Evolutionary conservation across 2,113 vertebrate genomes (phyloP).

Genomic region (Perca flavescens): DNA sequence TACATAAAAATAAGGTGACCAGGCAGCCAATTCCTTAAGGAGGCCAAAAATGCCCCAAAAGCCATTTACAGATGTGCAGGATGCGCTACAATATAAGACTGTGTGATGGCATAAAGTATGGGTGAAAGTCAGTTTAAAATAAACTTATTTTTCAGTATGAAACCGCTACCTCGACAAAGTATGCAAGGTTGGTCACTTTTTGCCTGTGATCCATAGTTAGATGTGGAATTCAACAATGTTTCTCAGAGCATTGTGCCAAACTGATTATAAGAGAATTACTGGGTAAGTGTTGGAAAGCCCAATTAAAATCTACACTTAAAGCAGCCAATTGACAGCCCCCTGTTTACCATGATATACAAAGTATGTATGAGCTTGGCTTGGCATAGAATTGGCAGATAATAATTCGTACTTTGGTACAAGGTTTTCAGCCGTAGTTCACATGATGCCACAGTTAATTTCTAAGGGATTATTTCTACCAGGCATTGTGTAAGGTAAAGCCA

Average conservation of each 20-base stretch:
- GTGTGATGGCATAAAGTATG: too few species aligned
- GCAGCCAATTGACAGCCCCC: neutral
- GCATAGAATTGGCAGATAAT: neutral
- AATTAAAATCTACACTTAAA: neutral
- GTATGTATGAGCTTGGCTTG: constrained; percentile 13
- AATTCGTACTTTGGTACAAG: neutral
- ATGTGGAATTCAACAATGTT: neutral
- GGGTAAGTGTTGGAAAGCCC: neutral
- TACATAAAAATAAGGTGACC: neutral
- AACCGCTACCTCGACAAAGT: neutral
- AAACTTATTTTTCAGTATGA: neutral
- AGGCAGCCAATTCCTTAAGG: neutral
- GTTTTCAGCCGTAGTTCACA: constrained; percentile 32
- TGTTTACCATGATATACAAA: neutral
- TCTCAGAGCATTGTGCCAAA: neutral
- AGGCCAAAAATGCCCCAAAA: neutral
- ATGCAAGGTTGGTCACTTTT: neutral
- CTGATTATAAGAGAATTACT: neutral
- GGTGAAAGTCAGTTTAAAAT: too few species aligned
- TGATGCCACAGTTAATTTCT: constrained; percentile 5
- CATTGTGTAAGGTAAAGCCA: constrained; percentile 11
- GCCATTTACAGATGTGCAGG: too few species aligned
- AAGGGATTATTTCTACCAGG: neutral
- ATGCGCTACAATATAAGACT: too few species aligned
- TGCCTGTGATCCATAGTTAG: neutral